A percentile compares a stretch with the other conserved stretches of the same genome.
Evolutionary conservation across 2,113 vertebrate species (phyloP).

Genomic region (Apistogramma diplotaenia): DNA sequence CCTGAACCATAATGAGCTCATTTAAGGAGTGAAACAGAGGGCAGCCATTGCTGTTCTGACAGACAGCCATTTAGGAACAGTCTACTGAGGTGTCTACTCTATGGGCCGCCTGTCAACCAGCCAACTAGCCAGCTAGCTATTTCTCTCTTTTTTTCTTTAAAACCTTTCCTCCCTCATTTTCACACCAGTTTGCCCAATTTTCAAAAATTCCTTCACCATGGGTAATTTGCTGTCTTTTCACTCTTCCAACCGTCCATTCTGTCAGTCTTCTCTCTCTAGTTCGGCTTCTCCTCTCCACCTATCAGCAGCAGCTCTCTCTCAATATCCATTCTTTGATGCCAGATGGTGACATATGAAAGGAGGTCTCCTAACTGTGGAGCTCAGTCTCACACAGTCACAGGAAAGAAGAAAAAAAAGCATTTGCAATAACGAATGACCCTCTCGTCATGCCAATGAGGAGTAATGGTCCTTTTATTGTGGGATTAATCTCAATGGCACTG

Average conservation of each 20-base stretch:
- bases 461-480: constrained; percentile 60
- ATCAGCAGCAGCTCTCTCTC: background rate
- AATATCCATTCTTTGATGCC: background rate
- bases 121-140: constrained; percentile 1
- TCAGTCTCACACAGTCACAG: constrained; percentile 14
- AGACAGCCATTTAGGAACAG: constrained; percentile 55
- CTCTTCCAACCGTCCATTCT: background rate
- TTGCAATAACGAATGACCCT: constrained; percentile 45
- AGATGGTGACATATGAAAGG: constrained; percentile 47
- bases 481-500: constrained; percentile 62
- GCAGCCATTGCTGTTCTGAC: constrained; percentile 16
- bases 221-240: background rate
- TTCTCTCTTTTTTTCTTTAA: background rate
- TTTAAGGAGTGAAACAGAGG: constrained; percentile 46
- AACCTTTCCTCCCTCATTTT: constrained; percentile 1
- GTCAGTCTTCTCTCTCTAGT: background rate
- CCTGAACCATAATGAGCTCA: constrained; percentile 54
- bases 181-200: background rate
- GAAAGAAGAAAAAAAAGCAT: constrained; percentile 21
- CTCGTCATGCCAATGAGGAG: constrained; percentile 45
- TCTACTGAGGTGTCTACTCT: constrained; percentile 17
- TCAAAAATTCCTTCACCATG: background rate
- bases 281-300: background rate
- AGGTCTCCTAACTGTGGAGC: constrained; percentile 41
- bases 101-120: constrained; percentile 19